Evolutionary conservation across 2,888 invertebrate species (phyloP).

Genomic region (Candidula unifasciata): DNA sequence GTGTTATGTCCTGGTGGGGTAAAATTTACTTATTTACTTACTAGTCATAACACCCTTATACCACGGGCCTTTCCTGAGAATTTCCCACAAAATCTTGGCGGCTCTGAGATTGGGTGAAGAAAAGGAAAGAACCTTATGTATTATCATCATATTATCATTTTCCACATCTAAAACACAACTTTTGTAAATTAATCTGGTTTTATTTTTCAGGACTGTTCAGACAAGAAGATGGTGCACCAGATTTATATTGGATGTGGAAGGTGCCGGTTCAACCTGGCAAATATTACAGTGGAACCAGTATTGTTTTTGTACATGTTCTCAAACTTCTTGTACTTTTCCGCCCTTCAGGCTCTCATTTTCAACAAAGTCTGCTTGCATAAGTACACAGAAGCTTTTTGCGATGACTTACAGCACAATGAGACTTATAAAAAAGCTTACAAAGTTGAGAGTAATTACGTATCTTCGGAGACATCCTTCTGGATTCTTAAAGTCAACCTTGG

Average conservation of each 20-base stretch:
- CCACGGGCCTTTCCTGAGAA: no score
- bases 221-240: conserved; percentile 31
- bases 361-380: conserved; percentile 75
- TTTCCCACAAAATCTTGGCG: no score
- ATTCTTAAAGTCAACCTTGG: conserved; percentile 74
- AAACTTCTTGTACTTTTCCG: conserved; percentile 79
- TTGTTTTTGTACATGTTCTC: conserved; percentile 94
- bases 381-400: conserved; percentile 60
- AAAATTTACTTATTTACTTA: no score
- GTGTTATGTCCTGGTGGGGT: no score
- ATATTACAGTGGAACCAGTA: conserved; percentile 88
- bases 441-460: conserved; percentile 67
- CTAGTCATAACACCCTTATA: no score
- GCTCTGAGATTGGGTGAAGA: no score
- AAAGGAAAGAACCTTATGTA: no score
- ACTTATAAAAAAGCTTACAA: conserved; percentile 55
- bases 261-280: conserved; percentile 46
- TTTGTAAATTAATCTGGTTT: neutral
- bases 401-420: conserved; percentile 60
- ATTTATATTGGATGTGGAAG: conserved; percentile 47
- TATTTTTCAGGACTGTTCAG: neutral
- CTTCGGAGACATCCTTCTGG: conserved; percentile 75
- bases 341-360: conserved; percentile 78
- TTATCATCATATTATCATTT: no score
- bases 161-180: no score